Percentiles rank a stretch among this genome's conserved stretches.
Evolutionary conservation across 2,113 vertebrate species (phyloP).

Genomic region (Corapipo altera): DNA sequence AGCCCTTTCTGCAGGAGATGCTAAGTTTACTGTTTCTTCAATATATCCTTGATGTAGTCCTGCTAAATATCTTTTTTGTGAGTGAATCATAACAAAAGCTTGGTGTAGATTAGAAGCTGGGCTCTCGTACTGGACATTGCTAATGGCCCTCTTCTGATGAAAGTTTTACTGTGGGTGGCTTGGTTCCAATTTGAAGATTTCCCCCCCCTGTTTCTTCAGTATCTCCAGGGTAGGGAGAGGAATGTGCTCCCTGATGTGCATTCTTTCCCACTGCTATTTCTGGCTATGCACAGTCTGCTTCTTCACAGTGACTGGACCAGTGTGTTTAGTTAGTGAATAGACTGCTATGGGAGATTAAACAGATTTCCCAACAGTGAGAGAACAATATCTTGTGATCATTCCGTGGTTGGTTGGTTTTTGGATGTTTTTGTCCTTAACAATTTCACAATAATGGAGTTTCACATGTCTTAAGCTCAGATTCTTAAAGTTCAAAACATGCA

Average conservation of each 20-base stretch:
- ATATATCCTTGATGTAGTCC: background rate
- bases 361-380: background rate
- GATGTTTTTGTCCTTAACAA: background rate
- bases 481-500: background rate
- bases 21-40: background rate
- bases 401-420: background rate
- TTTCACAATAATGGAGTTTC: background rate
- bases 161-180: background rate
- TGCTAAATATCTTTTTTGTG: background rate
- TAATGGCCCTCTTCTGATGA: background rate
- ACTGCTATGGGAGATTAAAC: background rate
- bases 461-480: background rate
- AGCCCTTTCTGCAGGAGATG: background rate
- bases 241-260: background rate
- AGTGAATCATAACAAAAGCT: background rate
- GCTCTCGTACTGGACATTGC: background rate
- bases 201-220: background rate
- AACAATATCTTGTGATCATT: background rate
- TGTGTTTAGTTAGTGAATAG: background rate
- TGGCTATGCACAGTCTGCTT: background rate
- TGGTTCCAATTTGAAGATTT: background rate
- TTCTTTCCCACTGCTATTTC: background rate
- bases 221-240: background rate
- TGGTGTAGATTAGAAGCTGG: background rate
- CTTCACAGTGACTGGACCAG: background rate